Percentiles rank a stretch among this genome's conserved stretches.
Conservation (phyloP, 2,888 invertebrate species). For the Seladonia tumulorum region DNA sequence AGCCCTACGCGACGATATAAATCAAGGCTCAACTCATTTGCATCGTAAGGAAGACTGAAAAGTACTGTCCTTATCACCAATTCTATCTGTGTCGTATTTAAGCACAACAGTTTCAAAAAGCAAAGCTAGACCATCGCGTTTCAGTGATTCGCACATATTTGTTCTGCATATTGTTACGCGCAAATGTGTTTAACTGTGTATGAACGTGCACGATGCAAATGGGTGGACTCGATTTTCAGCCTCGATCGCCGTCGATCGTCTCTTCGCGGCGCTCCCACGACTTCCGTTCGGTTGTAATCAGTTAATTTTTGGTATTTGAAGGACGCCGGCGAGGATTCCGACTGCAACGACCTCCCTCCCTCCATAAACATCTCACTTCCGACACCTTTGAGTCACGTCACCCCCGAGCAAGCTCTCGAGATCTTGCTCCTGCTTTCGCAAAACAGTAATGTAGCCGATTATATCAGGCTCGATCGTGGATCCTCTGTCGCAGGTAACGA, state of each 20-base stretch:
- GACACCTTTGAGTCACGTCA: conserved; percentile 72
- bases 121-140: too few relatives aligned
- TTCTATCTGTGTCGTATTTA: not conserved
- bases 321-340: conserved; percentile 76
- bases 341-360: conserved; percentile 68
- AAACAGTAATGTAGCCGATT: conserved; percentile 59
- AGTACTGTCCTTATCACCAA: not conserved
- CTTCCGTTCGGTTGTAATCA: conserved; percentile 6
- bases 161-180: not conserved
- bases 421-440: conserved; percentile 76
- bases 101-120: not conserved
- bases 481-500: conserved; percentile 46
- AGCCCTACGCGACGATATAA: not conserved
- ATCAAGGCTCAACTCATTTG: conserved; percentile 27
- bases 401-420: conserved; percentile 76
- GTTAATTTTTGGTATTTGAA: conserved; percentile 75
- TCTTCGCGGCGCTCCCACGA: not conserved
- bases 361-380: conserved; percentile 68
- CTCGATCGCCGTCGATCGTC: not conserved
- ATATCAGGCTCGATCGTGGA: conserved; percentile 47
- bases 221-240: not conserved
- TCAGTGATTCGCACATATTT: not conserved
- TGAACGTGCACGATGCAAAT: not conserved
- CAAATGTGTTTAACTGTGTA: not conserved
- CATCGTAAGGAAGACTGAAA: conserved; percentile 1